phyloP scores from a whole-genome alignment of 2,113 vertebrate genomes.

The Eira barbara region DNA sequence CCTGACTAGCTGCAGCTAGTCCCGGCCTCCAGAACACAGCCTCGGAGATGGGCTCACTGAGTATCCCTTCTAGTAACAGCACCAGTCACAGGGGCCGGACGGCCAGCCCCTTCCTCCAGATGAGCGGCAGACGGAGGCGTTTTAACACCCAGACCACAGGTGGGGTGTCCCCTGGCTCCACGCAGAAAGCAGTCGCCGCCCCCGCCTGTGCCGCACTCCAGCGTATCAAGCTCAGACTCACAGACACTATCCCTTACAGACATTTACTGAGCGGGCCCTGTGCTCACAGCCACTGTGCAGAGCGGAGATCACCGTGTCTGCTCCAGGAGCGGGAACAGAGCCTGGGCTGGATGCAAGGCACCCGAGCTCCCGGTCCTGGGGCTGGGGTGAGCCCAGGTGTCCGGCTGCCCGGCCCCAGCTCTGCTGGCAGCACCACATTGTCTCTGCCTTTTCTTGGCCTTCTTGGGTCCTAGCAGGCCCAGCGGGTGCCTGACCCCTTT shows the following conservation, averaged over 20 bases:
- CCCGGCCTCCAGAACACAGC: no score
- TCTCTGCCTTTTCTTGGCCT: neutral
- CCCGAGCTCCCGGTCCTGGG: neutral
- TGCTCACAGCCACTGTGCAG: neutral
- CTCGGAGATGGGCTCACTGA: no score
- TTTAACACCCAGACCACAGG: no score
- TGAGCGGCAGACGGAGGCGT: no score
- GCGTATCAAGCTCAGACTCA: neutral
- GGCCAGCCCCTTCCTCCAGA: no score
- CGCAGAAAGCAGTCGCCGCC: neutral
- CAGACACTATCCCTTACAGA: neutral
- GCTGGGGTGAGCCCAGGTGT: no score
- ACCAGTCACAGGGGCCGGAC: no score
- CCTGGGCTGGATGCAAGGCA: neutral
- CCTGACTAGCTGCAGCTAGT: no score
- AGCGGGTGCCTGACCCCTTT: neutral
- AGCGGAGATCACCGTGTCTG: fast-evolving
- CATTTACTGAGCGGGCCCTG: neutral
- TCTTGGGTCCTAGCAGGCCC: neutral
- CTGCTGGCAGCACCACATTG: fast-evolving
- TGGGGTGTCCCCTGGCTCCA: neutral
- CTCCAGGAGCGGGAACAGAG: neutral
- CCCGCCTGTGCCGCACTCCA: fast-evolving
- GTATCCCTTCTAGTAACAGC: no score
- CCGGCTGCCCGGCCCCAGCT: neutral